A percentile compares a stretch with the other conserved stretches of the same genome.
Evolutionary conservation across 2,797 vertebrate species (phyloP).

Genomic region (Selene dorsalis): DNA sequence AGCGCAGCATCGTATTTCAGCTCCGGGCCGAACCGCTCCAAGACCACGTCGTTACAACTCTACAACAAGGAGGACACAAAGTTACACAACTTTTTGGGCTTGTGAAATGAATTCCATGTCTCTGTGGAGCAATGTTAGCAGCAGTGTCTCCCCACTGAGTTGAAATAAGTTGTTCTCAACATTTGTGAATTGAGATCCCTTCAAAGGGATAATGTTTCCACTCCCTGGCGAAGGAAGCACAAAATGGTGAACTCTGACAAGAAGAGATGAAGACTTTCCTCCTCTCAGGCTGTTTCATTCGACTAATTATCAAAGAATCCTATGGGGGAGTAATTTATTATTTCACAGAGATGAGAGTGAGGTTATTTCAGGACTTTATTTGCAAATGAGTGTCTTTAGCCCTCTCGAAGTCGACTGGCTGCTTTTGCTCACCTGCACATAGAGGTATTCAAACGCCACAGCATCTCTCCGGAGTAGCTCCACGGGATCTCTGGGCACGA

Average conservation of each 20-base stretch:
- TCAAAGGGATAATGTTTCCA: conserved; percentile 34
- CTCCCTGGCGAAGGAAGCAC: conserved; percentile 31
- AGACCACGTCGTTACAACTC: conserved; percentile 97
- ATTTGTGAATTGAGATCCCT: conserved; percentile 36
- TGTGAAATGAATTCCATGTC: conserved; percentile 12
- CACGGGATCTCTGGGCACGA: conserved; percentile 96
- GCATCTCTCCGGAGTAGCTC: conserved; percentile 95
- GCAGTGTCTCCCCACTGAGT: conserved; percentile 5
- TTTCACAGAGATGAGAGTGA: conserved; percentile 13
- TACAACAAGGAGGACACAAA: conserved; percentile 62
- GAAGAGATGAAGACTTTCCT: conserved; percentile 38
- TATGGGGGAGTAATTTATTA: conserved; percentile 25
- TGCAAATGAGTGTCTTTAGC: not conserved
- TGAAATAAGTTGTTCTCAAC: conserved; percentile 29
- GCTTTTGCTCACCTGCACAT: conserved; percentile 76
- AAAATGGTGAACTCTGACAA: conserved; percentile 37
- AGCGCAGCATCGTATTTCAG: conserved; percentile 95
- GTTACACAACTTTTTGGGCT: not conserved
- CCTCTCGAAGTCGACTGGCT: not conserved
- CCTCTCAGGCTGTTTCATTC: conserved; percentile 38
- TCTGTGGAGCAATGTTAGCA: not conserved
- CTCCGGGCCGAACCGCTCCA: conserved; percentile 95
- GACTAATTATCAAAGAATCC: conserved; percentile 48
- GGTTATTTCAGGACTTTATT: conserved; percentile 21
- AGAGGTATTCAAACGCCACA: conserved; percentile 97